Conservation (phyloP, 1,140 invertebrate species). For the Hyles vespertilio region DNA sequence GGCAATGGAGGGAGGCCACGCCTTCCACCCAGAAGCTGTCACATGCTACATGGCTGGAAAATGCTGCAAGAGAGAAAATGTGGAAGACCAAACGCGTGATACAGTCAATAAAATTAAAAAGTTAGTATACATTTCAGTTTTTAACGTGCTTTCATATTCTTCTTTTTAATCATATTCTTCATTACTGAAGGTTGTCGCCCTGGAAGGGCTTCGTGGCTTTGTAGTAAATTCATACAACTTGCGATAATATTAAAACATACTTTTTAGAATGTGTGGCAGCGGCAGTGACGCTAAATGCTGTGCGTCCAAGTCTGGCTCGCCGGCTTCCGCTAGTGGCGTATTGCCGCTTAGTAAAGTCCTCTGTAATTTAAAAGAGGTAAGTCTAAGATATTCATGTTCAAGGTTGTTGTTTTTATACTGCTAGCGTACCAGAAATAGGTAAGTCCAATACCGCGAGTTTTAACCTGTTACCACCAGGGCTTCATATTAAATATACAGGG, state of each 20-base stretch:
- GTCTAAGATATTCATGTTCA: background rate
- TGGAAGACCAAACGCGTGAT: slow-evolving; percentile 16
- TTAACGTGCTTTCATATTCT: background rate
- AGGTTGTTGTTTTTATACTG: too few relatives aligned
- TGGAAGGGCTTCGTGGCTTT: too few relatives aligned
- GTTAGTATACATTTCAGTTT: slow-evolving; percentile 8
- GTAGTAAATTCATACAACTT: too few relatives aligned
- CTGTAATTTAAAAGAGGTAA: slow-evolving; percentile 49
- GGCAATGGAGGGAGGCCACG: slow-evolving; percentile 6
- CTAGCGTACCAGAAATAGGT: too few relatives aligned
- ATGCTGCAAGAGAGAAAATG: slow-evolving; percentile 18
- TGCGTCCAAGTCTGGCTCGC: slow-evolving; percentile 17
- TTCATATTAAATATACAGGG: too few relatives aligned
- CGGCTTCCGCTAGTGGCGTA: slow-evolving; percentile 15
- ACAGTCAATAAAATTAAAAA: slow-evolving; percentile 13
- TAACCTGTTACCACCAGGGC: too few relatives aligned
- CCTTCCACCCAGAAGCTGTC: slow-evolving; percentile 20
- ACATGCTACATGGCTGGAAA: slow-evolving; percentile 39
- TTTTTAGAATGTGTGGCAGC: background rate
- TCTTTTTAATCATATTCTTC: background rate
- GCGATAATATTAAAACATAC: background rate
- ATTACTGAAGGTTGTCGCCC: background rate
- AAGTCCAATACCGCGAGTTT: too few relatives aligned
- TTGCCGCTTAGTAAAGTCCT: slow-evolving; percentile 48
- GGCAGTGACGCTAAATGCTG: slow-evolving; percentile 14